These are phyloP conservation scores for Archips xylosteana DNA, from an alignment of 2,888 invertebrate genomes.

Conservation along the genomic window DNA sequence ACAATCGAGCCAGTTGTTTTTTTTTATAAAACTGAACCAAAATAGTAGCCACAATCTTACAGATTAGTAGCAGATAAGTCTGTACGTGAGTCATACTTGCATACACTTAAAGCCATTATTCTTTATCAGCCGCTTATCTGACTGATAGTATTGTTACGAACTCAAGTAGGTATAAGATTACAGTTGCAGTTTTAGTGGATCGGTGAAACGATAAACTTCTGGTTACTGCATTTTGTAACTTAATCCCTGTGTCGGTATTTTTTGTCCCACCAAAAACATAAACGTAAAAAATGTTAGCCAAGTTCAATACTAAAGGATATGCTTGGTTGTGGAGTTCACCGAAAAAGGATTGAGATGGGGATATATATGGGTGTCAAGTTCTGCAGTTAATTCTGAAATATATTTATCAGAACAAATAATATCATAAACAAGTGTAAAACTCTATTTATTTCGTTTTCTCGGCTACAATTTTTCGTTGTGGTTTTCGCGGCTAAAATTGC, in stretches of 20 bases:
- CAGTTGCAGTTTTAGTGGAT: conserved; percentile 35
- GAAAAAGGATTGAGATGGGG: too few species aligned
- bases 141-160: conserved; percentile 17
- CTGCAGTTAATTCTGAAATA: too few species aligned
- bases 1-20: too few species aligned
- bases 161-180: conserved; percentile 37
- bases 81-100: conserved; percentile 36
- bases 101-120: conserved; percentile 38
- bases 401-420: too few species aligned
- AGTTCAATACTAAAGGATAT: too few species aligned
- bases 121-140: conserved; percentile 31
- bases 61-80: conserved; percentile 41
- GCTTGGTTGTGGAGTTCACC: too few species aligned
- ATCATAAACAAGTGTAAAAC: too few species aligned
- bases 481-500: too few species aligned
- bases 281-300: too few species aligned
- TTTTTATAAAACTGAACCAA: neutral
- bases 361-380: too few species aligned
- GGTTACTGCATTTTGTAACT: conserved; percentile 16
- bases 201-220: conserved; percentile 29
- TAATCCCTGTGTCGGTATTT: conserved; percentile 16
- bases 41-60: conserved; percentile 29
- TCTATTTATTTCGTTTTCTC: too few species aligned
- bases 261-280: neutral
- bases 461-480: too few species aligned